Base-by-base conservation (phyloP, 2,888 invertebrate genomes). In the Ophion obscuratus region DNA sequence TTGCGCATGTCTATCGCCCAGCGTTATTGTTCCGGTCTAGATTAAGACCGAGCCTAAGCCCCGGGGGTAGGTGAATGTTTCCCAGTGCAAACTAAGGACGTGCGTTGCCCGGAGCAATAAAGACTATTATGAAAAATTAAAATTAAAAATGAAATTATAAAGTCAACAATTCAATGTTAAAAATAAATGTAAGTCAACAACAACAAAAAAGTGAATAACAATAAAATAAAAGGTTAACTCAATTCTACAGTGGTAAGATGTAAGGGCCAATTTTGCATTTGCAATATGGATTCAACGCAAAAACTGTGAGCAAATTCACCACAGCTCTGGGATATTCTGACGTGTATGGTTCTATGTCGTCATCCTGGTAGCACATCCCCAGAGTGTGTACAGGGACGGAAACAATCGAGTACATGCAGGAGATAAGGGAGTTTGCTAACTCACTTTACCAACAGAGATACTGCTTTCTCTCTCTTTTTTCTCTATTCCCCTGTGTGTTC, bases 341-440 rank as follows among this genome's bases (percentile, higher is more conserved):
- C 73, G 71, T 61, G 47, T 17, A 24, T 66, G 17, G 17, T 14
- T 70, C 44, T 57, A 59, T 31, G 5, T 57, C 14, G 53, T 53
- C 53, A 5, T 53, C 53, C 53, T 17, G 53, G 17, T 17, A 53
- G 53, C 10, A 36, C 53, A 61, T 62, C 44, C 24, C 17, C 47
- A 17, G 59, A 36, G 64, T 73, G 11, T 53, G 57, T 59, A 73
- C 66, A 64, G n/a, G 47, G 47, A 31, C 47, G 74, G 78, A 83
- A 83, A 83, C 83, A 83, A 83, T 74, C 78, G 83, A 66, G 66
- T 61, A 67, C 47, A 36, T 24, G n/a, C n/a, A 31, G 17, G 59
- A 78, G 67, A 61, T 78, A 78, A 83, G 83, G 76, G 76, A 83
- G 77, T 83, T 83, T 67, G 62, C 83, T 44, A 83, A 83, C 83